Base-by-base conservation (phyloP, 2,113 vertebrate genomes). In the Anser brachyrhynchus region DNA sequence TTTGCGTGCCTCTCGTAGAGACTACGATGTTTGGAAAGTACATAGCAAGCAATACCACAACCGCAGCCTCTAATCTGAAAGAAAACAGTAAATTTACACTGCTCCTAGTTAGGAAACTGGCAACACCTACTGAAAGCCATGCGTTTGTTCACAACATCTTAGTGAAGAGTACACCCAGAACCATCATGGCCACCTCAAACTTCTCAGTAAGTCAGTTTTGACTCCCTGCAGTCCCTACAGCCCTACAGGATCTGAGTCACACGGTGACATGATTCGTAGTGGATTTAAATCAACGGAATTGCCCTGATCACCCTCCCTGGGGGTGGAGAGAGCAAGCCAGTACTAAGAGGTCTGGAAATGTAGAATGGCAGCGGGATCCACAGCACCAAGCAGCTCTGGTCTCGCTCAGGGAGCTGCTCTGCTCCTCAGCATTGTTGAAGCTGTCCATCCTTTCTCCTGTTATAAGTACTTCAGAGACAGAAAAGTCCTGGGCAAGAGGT, bases 321-420 rank as follows among this genome's bases (percentile, higher is more conserved):
- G 21, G 18, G 4, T 61, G 31, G 13, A 14, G 25, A 54, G 3
- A 61, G 18, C 43, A 75, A 49, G 57, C 7, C 0, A 1, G 13
- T 33, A 84, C 51, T n/a, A 54, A 37, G 74, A 84, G 18, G 14
- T 71, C 29, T 49, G 26, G 39, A 70, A 76, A 43, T 49, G 17
- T 13, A 33, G 54, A 44, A 79, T 9, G 37, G n/a, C n/a, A 59
- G n/a, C 26, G 41, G 39, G n/a, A 37, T 65, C 80, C 69, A 29
- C 43, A 84, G 57, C 0, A 0, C 69, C 37, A 25, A 80, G 31
- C 21, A n/a, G 37, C 25, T 71, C 84, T 0, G 2, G 4, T 55
- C 8, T 71, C 51, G 12, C n/a, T 19, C 31, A 54, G 25, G 21
- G 52, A 54, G 12, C 12, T 46, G 21, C 10, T 54, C 26, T 49